Base-by-base conservation (phyloP, 2,113 vertebrate species). In the Scatophagus argus region DNA sequence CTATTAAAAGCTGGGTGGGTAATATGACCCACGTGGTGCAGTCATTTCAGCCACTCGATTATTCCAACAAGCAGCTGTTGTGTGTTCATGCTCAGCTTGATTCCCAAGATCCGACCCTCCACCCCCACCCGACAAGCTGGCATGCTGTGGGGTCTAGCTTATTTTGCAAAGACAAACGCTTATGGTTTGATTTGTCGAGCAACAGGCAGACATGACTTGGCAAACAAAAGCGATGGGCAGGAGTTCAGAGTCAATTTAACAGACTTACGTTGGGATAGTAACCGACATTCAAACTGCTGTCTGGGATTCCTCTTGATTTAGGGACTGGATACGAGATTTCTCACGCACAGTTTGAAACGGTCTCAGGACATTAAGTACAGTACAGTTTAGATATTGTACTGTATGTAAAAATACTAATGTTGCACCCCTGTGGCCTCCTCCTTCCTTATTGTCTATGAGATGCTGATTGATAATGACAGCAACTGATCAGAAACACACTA, bases 21-120 rank as follows among this genome's bases (percentile, higher is more conserved):
- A 90, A 92, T 76, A 71, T 46, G 88, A 92, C 79, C 87, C 74
- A 55, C 59, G 81, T 63, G 74, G 46, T 76, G 71, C 87, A 36
- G 67, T 84, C 83, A 85, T 77, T 77, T 84, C 79, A 82, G 71
- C 68, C 80, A n/a, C 88, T 80, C 76, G 85, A 85, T 89, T 90
- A 88, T 92, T 91, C 84, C 85, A 88, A 84, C 88, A 65, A 83
- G 87, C 92, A 93, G 91, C 91, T 93, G 92, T 72, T 90, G 84
- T 56, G 71, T 87, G 72, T 67, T 88, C 72, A 71, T 82, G 55
- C 77, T 86, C 85, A 74, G 84, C 81, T 78, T 79, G 80, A 78
- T 70, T 83, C 76, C 75, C 64, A 65, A 86, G 87, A 79, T 70
- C 70, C 36, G 11, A 36, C 66, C 32, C 46, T 10, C 13, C 10